Base-by-base conservation (phyloP, 2,113 vertebrate genomes). In the Paratilapia polleni region DNA sequence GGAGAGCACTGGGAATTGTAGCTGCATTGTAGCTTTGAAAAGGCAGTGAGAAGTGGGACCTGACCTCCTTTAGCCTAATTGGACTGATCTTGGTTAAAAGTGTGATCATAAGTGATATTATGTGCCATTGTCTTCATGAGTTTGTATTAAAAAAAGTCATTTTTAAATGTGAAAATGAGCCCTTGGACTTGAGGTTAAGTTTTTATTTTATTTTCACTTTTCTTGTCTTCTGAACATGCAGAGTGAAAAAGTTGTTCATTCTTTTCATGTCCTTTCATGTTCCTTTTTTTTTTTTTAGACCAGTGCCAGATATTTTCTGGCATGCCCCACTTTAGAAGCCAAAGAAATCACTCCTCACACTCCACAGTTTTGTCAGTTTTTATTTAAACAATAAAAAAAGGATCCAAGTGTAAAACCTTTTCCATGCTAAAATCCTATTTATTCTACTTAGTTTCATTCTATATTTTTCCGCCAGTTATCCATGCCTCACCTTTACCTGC, bases 11-110 rank as follows among this genome's bases (percentile, higher is more conserved):
- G 43, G 49, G 66, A 78, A 84, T 54, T 86, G 77, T 81, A 43
- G 80, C 22, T 5, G 49, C 64, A 81, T 77, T 92, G 82, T 87
- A 22, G 19, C 74, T 43, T 77, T 79, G 34, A 17, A 81, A 86
- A 78, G 24, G 19, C 66, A 56, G 11, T 11, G 52, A 78, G 38
- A 54, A 76, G 52, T 76, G 43, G 61, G 83, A 85, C 79, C 62
- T 73, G 83, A 84, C 83, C 82, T 56, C 66, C 20, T 91, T 85
- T 52, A 61, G 31, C 47, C 68, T 61, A 77, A 80, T 57, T 85
- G 63, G 15, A 49, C 31, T 52, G 49, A 74, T 77, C n/a, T 80
- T 75, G 19, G 17, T 81, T 49, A 38, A 73, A 28, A 58, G 14
- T 57, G 56, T 59, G 49, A 19, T 26, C 15, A 8, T 28, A 74